Evolutionary conservation across 2,888 invertebrate species (phyloP), one percentile per base, ranked within the genome.

Genomic region (Arge pagana): DNA sequence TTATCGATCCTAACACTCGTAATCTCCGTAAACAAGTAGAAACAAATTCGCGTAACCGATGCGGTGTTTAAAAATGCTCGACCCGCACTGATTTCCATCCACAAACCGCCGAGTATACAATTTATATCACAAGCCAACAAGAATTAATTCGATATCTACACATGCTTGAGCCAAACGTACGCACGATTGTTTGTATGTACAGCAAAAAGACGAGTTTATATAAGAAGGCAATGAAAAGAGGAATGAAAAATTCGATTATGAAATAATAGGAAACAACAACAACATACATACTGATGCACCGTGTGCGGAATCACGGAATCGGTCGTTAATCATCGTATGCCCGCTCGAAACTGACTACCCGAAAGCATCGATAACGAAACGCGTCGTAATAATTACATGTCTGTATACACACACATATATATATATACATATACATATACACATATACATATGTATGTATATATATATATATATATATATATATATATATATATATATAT

Each of bases 41-140:
- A n/a, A n/a, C n/a, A n/a, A n/a, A n/a, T n/a, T n/a, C n/a, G n/a
- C n/a, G n/a, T n/a, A n/a, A n/a, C n/a, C n/a, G n/a, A n/a, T n/a
- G n/a, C n/a, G n/a, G n/a, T n/a, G n/a, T n/a, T 18, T 30, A 23
- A 45, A 45, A 33, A 10, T 23, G 45, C 15, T 33, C 7, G 35
- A 45, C 33, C 33, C 53, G 45, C 48, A 45, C 39, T 48, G 28
- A 35, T 45, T 35, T 52, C 50, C 23, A 30, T 53, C 48, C 33
- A 37, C 52, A 36, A 57, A 57, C 52, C 48, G 41, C 37, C 48
- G 48, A 45, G 40, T 42, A 35, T 53, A 56, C 40, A 23, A 13
- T 35, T 15, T 37, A 57, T 60, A 61, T 62, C 59, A 61, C 59
- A 58, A 62, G 58, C 60, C 60, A 62, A 62, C 59, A 56, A 60